A percentile compares a stretch with the other conserved stretches of the same genome.
Conservation (phyloP, 2,797 vertebrate species). For the Pristis pectinata region DNA sequence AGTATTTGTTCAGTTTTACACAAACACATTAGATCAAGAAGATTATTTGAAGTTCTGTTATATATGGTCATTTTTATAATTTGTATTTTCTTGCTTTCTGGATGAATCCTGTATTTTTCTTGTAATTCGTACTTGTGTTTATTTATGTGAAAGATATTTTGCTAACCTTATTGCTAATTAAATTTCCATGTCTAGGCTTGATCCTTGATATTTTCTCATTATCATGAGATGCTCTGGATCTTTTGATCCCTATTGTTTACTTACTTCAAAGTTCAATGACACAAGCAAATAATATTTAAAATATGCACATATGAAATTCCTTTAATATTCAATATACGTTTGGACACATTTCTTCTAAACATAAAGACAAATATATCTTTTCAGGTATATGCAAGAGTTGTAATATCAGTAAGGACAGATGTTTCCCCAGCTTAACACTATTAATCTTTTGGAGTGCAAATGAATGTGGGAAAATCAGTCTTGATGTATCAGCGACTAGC, state of each 20-base stretch:
- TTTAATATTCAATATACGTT: background rate
- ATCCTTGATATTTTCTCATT: background rate
- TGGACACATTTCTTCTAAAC: background rate
- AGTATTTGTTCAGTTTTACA: background rate
- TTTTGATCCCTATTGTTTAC: background rate
- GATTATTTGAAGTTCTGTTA: conserved; percentile 5
- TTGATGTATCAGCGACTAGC: background rate
- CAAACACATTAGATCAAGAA: background rate
- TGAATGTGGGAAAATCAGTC: background rate
- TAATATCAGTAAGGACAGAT: background rate
- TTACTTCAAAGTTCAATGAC: background rate
- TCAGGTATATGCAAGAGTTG: background rate
- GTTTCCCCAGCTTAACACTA: background rate
- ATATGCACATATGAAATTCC: background rate
- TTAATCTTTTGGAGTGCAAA: background rate
- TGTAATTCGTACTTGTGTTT: background rate
- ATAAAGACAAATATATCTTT: background rate
- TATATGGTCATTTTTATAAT: too few species aligned
- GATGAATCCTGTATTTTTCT: background rate
- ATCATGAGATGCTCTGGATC: background rate
- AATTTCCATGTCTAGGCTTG: background rate
- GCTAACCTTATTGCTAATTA: background rate
- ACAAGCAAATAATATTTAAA: background rate
- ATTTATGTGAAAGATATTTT: background rate
- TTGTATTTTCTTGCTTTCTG: background rate